Evolutionary conservation across 2,113 vertebrate genomes (phyloP).

Genomic region (Corythoichthys intestinalis): DNA sequence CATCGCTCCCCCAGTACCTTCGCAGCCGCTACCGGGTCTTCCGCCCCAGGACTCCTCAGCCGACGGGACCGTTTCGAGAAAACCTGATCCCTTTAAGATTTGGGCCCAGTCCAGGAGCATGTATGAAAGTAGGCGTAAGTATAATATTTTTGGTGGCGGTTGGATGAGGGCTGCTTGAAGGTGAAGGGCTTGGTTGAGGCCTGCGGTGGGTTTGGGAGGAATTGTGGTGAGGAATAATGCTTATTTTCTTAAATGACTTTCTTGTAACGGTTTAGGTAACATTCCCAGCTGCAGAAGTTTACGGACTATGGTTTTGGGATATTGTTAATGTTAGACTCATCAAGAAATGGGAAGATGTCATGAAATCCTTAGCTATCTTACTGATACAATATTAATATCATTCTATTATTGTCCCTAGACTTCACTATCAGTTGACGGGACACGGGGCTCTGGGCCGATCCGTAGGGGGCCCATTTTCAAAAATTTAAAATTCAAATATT

Average conservation of each 20-base stretch:
- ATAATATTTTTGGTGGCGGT: constrained; percentile 71
- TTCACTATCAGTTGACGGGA: too few relatives aligned
- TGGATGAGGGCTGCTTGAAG: constrained; percentile 48
- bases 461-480: too few relatives aligned
- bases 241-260: constrained; percentile 42
- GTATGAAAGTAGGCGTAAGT: constrained; percentile 99
- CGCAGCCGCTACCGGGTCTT: constrained; percentile 71
- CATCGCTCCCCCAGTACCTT: constrained; percentile 65
- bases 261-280: background rate
- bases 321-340: background rate
- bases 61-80: constrained; percentile 87
- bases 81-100: constrained; percentile 99
- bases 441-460: too few relatives aligned
- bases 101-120: constrained; percentile 99
- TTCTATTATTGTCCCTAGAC: too few relatives aligned
- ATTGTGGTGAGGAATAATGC: constrained; percentile 5
- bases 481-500: too few relatives aligned
- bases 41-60: constrained; percentile 76
- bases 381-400: too few relatives aligned
- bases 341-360: background rate
- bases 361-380: background rate
- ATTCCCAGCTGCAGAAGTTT: background rate
- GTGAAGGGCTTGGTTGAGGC: constrained; percentile 30
- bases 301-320: background rate
- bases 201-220: constrained; percentile 17